Base-by-base conservation (phyloP, 2,888 invertebrate species). In the Thymelicus lineola region DNA sequence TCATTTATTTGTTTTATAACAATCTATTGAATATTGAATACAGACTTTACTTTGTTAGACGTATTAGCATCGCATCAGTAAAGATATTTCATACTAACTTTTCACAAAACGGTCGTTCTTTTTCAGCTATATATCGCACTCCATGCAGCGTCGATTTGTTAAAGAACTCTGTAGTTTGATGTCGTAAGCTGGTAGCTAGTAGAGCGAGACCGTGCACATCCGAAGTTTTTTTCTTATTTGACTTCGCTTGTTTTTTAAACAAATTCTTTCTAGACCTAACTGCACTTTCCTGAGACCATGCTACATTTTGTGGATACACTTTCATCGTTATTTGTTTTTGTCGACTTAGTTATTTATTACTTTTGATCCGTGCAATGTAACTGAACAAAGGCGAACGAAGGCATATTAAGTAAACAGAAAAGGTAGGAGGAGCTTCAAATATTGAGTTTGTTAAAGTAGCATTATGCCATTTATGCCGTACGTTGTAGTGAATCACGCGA, bases 141-240 rank as follows among this genome's bases (percentile, higher is more conserved):
- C 97, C 97, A 82, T 97, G 97, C 48, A 97, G 89, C 0, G 96
- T 96, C 0, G 96, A 96, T 80, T 97, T 96, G 77, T 96, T 95
- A 80, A 97, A 97, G 85, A 96, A 97, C 81, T 96, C 95, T 71
- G 95, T 95, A 0, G 95, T 95, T 85, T 97, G 97, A 80, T 96
- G 96, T 45, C 95, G 94, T 80, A 96, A 94, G 82, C 96, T 97
- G 1, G 96, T 94, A 35, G 95, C 94, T 68, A 95, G 83, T 76
- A 95, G 75, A 7, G 90, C 86, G 48, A 90, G 70, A 10, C 87
- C 80, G 20, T 87, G 83, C 64, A 83, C 85, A 63, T 87, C 86
- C 0, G 74, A 63, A 2, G 78, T 42, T 66, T 78, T 74, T 17
- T 55, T 45, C n/a, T 69, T 64, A 28, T 77, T 79, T 7, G 58